Evolutionary conservation across 2,888 invertebrate genomes (phyloP).

Genomic region (Abrostola tripartita): DNA sequence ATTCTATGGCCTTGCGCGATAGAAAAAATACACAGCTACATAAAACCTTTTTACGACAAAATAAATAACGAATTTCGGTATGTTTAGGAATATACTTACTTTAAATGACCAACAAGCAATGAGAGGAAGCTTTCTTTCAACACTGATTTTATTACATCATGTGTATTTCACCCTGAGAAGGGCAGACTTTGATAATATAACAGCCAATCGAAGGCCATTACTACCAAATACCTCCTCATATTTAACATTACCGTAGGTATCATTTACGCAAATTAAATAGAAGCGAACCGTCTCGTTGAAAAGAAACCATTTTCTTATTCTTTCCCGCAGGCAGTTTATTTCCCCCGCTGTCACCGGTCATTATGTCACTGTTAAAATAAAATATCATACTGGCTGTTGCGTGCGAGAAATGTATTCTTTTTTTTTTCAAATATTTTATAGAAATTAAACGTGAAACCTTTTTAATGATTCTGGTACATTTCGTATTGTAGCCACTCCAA

Average conservation of each 20-base stretch:
- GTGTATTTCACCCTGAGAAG: not conserved
- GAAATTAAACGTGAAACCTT: conserved; percentile 40
- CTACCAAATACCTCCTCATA: conserved; percentile 53
- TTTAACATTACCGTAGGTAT: conserved; percentile 61
- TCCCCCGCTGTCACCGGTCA: conserved; percentile 76
- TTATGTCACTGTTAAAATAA: conserved; percentile 73
- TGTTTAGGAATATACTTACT: too few relatives aligned
- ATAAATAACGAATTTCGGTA: too few relatives aligned
- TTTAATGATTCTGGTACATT: conserved; percentile 34
- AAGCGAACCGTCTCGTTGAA: conserved; percentile 69
- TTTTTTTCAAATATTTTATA: conserved; percentile 37
- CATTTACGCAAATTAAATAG: conserved; percentile 74
- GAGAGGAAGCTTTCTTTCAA: too few relatives aligned
- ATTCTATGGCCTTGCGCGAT: too few relatives aligned
- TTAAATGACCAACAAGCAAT: too few relatives aligned
- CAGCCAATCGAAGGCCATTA: conserved; percentile 25
- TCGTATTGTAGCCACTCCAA: conserved; percentile 6
- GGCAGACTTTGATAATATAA: not conserved
- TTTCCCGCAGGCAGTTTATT: conserved; percentile 74
- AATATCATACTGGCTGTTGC: conserved; percentile 60
- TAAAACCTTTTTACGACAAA: too few relatives aligned
- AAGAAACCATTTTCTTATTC: conserved; percentile 74
- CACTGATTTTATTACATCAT: too few relatives aligned
- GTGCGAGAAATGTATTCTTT: conserved; percentile 50
- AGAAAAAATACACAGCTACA: too few relatives aligned